These are phyloP conservation scores for Augochlorella aurata DNA, from an alignment of 2,888 invertebrate species.

Conservation along the genomic window DNA sequence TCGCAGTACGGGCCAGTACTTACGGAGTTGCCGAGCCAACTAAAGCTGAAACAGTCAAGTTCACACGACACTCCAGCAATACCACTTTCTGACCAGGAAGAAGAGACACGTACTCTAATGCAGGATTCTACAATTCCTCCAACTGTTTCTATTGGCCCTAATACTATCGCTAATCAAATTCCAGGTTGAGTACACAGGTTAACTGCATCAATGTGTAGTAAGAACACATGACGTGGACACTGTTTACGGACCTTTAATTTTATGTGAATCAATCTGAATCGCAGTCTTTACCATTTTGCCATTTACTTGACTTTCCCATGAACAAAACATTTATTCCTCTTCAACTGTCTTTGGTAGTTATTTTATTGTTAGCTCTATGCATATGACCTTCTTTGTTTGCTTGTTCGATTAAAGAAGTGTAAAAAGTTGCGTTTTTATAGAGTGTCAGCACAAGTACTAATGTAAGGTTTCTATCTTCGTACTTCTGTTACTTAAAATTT, in stretches of 20 bases:
- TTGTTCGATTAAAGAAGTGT: conserved; percentile 11
- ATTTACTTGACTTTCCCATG: conserved; percentile 33
- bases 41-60: conserved; percentile 75
- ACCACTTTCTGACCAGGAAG: conserved; percentile 80
- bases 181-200: conserved; percentile 72
- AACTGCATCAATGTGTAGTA: conserved; percentile 37
- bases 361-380: conserved; percentile 23
- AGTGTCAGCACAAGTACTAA: conserved; percentile 41
- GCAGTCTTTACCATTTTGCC: conserved; percentile 22
- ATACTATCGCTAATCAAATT: conserved; percentile 73
- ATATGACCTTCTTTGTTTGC: conserved; percentile 10
- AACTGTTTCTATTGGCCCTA: conserved; percentile 67
- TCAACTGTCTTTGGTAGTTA: conserved; percentile 17
- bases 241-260: conserved; percentile 48
- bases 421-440: conserved; percentile 44
- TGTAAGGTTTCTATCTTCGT: conserved; percentile 58
- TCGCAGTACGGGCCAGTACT: conserved; percentile 82
- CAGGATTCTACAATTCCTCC: conserved; percentile 72
- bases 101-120: conserved; percentile 80
- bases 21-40: conserved; percentile 79
- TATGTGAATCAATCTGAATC: conserved; percentile 29
- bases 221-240: conserved; percentile 39
- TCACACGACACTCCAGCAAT: conserved; percentile 70
- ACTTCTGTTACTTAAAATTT: conserved; percentile 32
- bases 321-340: conserved; percentile 13